Conservation (phyloP, 2,797 vertebrate species). For the Champsocephalus esox region DNA sequence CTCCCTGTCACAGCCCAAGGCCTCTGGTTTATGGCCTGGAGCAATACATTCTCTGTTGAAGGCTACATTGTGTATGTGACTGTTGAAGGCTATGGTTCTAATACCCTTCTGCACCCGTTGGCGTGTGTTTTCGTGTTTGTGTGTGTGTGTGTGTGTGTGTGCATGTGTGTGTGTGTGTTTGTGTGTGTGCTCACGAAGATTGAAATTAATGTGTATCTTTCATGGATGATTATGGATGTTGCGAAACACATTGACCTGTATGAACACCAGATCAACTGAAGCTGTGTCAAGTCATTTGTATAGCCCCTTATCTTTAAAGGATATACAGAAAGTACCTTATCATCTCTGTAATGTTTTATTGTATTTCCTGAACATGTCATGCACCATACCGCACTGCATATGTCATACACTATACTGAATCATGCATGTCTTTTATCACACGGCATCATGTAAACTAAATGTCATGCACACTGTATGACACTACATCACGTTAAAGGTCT, state of each 20-base stretch:
- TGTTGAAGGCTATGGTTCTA: conserved; percentile 65
- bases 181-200: conserved; percentile 7
- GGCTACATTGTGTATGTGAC: conserved; percentile 66
- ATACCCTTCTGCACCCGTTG: conserved; percentile 44
- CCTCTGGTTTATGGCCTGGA: conserved; percentile 69
- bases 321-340: conserved; percentile 8
- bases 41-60: conserved; percentile 70
- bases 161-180: background rate
- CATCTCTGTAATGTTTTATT: conserved; percentile 7
- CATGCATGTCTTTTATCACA: conserved; percentile 20
- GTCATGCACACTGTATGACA: background rate
- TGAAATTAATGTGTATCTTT: conserved; percentile 34
- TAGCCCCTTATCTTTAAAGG: conserved; percentile 16
- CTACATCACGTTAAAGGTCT: conserved; percentile 28
- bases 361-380: conserved; percentile 24
- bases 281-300: conserved; percentile 32
- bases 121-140: conserved; percentile 8
- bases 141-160: background rate
- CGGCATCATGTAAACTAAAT: conserved; percentile 19
- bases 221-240: conserved; percentile 41
- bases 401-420: conserved; percentile 6
- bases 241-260: conserved; percentile 28
- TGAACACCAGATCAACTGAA: conserved; percentile 27
- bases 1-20: conserved; percentile 67
- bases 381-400: background rate